phyloP scores from a whole-genome alignment of 2,113 vertebrate genomes.

The Cheirogaleus medius region DNA sequence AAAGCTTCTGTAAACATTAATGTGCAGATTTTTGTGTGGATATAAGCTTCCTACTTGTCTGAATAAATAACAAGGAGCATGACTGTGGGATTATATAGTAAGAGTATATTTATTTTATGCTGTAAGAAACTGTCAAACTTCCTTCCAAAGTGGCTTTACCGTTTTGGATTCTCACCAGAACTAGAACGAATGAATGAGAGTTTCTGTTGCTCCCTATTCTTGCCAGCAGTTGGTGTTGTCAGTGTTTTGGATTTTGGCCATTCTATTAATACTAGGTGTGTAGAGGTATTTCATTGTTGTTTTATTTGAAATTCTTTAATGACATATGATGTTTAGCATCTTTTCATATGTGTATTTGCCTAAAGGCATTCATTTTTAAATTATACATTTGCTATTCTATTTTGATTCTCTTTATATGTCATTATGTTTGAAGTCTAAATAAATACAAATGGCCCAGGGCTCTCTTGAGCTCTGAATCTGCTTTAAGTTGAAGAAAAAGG shows the following conservation, averaged over 20 bases:
- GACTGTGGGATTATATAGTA: not conserved
- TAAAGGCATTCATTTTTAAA: not conserved
- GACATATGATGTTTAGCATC: not conserved
- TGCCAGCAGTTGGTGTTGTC: not conserved
- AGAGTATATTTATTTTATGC: not conserved
- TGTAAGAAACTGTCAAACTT: not conserved
- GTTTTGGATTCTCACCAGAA: not conserved
- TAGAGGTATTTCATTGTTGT: not conserved
- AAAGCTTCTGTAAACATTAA: not conserved
- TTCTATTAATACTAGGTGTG: not conserved
- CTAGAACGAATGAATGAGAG: not conserved
- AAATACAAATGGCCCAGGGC: not conserved
- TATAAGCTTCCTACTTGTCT: not conserved
- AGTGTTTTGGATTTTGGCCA: not conserved
- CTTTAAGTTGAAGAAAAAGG: not conserved
- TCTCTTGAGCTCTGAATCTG: not conserved
- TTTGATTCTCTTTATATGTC: not conserved
- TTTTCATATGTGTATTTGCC: not conserved
- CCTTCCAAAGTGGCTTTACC: not conserved
- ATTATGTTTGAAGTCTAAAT: not conserved
- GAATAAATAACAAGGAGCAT: not conserved
- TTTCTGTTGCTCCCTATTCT: not conserved
- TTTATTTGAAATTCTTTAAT: not conserved
- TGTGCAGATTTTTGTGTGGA: not conserved
- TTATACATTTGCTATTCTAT: not conserved